Evolutionary conservation across 2,113 vertebrate species (phyloP).

Genomic region (Anoplopoma fimbria): DNA sequence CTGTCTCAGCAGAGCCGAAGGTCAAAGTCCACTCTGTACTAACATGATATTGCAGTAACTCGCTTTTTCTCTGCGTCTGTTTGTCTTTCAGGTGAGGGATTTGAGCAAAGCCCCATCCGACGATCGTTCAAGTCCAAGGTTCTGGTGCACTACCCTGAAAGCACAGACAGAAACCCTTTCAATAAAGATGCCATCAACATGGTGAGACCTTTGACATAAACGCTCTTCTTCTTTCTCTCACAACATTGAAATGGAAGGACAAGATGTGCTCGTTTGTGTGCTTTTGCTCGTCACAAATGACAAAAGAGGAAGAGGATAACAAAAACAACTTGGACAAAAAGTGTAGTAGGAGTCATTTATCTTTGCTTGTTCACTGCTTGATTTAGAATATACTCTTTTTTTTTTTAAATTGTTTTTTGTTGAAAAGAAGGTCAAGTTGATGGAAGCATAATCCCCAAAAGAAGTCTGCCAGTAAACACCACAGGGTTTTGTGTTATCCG

Average conservation of each 20-base stretch:
- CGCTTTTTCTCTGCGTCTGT: background rate
- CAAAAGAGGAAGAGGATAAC: background rate
- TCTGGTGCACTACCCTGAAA: slow-evolving; percentile 95
- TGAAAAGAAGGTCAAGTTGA: slow-evolving; percentile 26
- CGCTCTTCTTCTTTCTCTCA: background rate
- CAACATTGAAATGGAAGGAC: background rate
- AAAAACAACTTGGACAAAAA: too few relatives aligned
- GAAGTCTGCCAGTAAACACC: background rate
- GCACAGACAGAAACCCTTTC: slow-evolving; percentile 94
- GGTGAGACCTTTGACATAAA: slow-evolving; percentile 81
- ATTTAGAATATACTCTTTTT: too few relatives aligned
- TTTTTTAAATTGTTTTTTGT: slow-evolving; percentile 17
- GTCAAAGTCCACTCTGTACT: background rate
- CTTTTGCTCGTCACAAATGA: background rate
- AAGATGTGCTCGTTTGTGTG: background rate
- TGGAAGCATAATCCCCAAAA: slow-evolving; percentile 4
- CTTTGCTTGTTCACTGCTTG: background rate
- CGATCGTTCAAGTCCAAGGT: slow-evolving; percentile 98
- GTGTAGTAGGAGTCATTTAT: too few relatives aligned
- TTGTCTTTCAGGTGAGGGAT: slow-evolving; percentile 90
- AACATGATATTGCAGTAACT: background rate
- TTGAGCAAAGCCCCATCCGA: slow-evolving; percentile 95
- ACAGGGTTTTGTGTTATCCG: background rate
- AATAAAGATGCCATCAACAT: slow-evolving; percentile 97
- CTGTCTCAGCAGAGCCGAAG: slow-evolving; percentile 18